Evolutionary conservation across 2,113 vertebrate species (phyloP).

Genomic region (Scomber colias): DNA sequence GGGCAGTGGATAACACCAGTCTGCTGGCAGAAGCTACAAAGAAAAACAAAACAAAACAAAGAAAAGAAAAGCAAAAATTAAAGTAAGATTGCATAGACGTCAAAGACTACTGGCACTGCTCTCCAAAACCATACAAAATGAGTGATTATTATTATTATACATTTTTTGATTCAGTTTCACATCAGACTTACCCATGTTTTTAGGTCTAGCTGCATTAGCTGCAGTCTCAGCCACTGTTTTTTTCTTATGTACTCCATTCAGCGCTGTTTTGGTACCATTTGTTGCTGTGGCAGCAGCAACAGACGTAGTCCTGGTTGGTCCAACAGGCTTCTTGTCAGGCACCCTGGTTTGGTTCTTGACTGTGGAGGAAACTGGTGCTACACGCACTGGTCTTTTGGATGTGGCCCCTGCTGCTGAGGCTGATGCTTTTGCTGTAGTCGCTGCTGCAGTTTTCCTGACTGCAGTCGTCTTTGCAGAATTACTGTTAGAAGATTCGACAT

Average conservation of each 20-base stretch:
- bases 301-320: constrained; percentile 46
- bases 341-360: constrained; percentile 60
- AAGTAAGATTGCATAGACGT: neutral
- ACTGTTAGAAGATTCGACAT: constrained; percentile 52
- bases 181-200: constrained; percentile 71
- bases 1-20: constrained; percentile 33
- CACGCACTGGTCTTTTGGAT: constrained; percentile 59
- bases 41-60: constrained; percentile 1
- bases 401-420: constrained; percentile 32
- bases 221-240: constrained; percentile 50
- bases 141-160: neutral
- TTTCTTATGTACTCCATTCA: constrained; percentile 47
- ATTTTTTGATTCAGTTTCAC: too few relatives aligned
- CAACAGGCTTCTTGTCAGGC: constrained; percentile 73
- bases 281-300: constrained; percentile 43
- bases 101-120: neutral
- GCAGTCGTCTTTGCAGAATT: constrained; percentile 46
- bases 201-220: constrained; percentile 64
- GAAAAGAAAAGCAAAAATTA: neutral
- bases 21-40: constrained; percentile 59
- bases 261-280: constrained; percentile 60
- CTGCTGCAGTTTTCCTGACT: constrained; percentile 10
- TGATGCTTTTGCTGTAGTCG: neutral
- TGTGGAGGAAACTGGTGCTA: constrained; percentile 25
- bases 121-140: neutral